These are phyloP conservation scores for Heliconius congener DNA, from an alignment of 1,140 invertebrate genomes.

Conservation along the genomic window DNA sequence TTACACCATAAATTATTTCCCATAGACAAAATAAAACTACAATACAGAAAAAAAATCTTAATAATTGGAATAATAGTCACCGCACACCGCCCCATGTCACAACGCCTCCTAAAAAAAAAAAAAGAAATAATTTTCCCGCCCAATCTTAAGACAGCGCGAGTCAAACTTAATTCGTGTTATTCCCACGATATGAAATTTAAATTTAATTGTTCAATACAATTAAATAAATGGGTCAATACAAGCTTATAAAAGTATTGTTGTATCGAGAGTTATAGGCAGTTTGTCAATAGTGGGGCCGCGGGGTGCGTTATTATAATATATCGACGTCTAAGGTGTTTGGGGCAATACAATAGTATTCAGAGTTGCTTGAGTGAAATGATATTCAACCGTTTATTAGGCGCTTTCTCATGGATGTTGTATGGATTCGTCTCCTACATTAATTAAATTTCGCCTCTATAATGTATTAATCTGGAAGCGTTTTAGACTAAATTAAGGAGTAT, in stretches of 20 bases:
- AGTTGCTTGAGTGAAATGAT: conserved; percentile 72
- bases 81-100: conserved; percentile 53
- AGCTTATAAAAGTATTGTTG: conserved; percentile 69
- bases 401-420: conserved; percentile 61
- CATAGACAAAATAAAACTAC: conserved; percentile 40
- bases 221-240: conserved; percentile 78
- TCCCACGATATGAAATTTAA: conserved; percentile 72
- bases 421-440: conserved; percentile 12
- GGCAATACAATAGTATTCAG: conserved; percentile 47
- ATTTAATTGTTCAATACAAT: conserved; percentile 73
- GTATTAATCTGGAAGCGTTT: conserved; percentile 6
- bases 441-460: conserved; percentile 14
- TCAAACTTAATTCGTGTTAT: conserved; percentile 69
- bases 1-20: conserved; percentile 35
- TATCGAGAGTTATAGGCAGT: conserved; percentile 76
- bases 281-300: conserved; percentile 66
- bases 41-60: conserved; percentile 43
- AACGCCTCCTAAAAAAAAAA: conserved; percentile 52
- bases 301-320: conserved; percentile 50
- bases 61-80: conserved; percentile 63
- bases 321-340: conserved; percentile 56
- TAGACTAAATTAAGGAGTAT: neutral
- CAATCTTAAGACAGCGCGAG: conserved; percentile 59
- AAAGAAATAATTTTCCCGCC: conserved; percentile 47
- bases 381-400: conserved; percentile 72